Base-by-base conservation (phyloP, 2,888 invertebrate species). In the Nysson spinosus region DNA sequence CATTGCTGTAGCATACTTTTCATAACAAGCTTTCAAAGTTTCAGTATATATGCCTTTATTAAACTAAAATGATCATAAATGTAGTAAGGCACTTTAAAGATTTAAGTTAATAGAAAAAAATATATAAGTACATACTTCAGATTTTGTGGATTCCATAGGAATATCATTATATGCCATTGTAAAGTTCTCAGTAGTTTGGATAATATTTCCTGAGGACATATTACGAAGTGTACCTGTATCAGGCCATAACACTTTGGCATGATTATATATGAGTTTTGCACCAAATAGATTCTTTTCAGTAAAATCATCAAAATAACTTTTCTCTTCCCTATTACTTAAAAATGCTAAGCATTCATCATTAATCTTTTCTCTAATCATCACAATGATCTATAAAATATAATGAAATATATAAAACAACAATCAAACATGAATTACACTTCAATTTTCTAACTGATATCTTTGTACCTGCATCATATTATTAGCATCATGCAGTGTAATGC, bases 391-490 rank as follows among this genome's bases (percentile, higher is more conserved):
- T 6, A 11, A 22, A 24, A 22, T 14, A 52, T 28, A 40, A 19
- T n/a, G 12, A 17, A 32, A 39, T 6, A 62, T 42, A 24, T 32
- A 40, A n/a, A n/a, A n/a, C n/a, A n/a, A 0, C 34, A 7, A 75
- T 19, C 37, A 58, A 22, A 74, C 75, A 6, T 6, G 9, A 22
- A 24, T 19, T 14, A 52, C 22, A 40, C 16, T n/a, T 11, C 14
- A 32, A 39, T 6, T 60, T 42, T 26, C 30, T 37, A 32, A 14
- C 39, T 14, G 20, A 0, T 19, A 20, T 12, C 52, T 50, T 20
- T 47, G 77, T 80, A 92, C 90, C 84, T 89, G 87, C 85, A 91
- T 91, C 54, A 93, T 90, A 74, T 90, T 89, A 60, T 89, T 88
- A 17, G 90, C 90, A 0, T 88, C 88, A 4, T 89, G 85, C 4